Base-by-base conservation (phyloP, 2,797 vertebrate species). In the Chaetophractus vellerosus region DNA sequence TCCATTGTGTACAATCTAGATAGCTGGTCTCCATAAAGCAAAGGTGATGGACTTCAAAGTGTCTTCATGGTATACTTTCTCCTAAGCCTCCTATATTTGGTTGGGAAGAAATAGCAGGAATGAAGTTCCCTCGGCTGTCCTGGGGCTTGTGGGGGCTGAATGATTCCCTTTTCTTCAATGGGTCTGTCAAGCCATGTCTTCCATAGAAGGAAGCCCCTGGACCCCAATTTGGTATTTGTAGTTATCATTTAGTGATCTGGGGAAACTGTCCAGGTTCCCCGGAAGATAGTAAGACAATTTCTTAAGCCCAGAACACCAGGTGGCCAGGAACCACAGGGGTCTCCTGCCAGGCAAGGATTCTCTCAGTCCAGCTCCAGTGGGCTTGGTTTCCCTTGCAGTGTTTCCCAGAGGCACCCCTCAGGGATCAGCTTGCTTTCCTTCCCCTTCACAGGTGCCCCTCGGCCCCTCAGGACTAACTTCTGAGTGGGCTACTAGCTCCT, bases 331-430 rank as follows among this genome's bases (percentile, higher is more conserved):
- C 79, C 5, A 6, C 14, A 2, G 18, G 28, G 18, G 7, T 21
- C 23, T 59, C 52, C 48, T 6, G 5, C 21, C 48, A 64, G 63
- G 24, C 36, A 15, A 33, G 21, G 8, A 0, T 31, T 38, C 69
- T 63, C 50, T 63, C 23, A n/a, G 23, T n/a, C 10, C 48, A 64
- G 55, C n/a, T 24, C 78, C 72, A 4, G 3, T 2, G 26, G 19
- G 36, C 24, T 11, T 0, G 2, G 21, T 0, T n/a, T 38, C 68
- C 74, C n/a, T n/a, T 45, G 61, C 23, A 0, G 33, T 16, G 0
- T 33, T 28, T 23, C 28, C 68, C 64, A 72, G 50, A 4, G 4
- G 31, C 14, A 33, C 31, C 48, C 38, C 26, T 45, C 28, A 7
- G 33, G 33, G 15, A 15, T 12, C 50, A 7, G 55, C 45, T 59